phyloP scores from a whole-genome alignment of 1,140 invertebrate species.

The Zaprionus lachaisei region DNA sequence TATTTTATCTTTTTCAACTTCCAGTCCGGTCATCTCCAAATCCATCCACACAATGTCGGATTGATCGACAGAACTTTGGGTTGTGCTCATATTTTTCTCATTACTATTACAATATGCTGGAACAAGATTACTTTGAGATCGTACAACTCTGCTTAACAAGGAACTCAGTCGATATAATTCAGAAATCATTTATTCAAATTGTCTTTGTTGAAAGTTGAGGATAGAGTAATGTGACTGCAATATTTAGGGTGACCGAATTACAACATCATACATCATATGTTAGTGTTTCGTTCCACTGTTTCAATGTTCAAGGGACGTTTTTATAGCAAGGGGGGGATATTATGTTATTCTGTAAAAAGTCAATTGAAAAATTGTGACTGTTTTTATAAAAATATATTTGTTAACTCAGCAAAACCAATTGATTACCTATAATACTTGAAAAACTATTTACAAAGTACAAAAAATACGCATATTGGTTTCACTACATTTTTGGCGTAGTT shows the following conservation, averaged over 20 bases:
- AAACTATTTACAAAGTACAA: background rate
- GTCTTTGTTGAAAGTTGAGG: background rate
- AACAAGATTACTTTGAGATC: background rate
- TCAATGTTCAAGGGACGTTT: background rate
- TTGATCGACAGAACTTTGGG: background rate
- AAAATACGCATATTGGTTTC: background rate
- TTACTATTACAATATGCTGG: background rate
- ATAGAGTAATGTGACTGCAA: background rate
- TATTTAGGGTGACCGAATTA: background rate
- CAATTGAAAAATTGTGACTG: too few species aligned
- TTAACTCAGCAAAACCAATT: background rate
- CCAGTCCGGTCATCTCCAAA: slow-evolving; percentile 91
- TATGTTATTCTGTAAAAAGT: background rate
- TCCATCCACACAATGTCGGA: slow-evolving; percentile 86
- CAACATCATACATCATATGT: background rate
- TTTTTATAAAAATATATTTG: background rate
- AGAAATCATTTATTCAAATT: slow-evolving; percentile 13
- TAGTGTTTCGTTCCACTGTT: background rate
- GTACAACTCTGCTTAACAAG: background rate
- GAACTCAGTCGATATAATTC: slow-evolving; percentile 19
- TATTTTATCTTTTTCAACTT: slow-evolving; percentile 91
- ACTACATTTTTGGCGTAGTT: background rate
- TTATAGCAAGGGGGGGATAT: background rate
- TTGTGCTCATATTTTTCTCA: slow-evolving; percentile 42
- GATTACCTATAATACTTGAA: background rate